These are phyloP conservation scores for Mactromeris polynyma DNA, from an alignment of 2,888 invertebrate genomes.

Conservation along the genomic window DNA sequence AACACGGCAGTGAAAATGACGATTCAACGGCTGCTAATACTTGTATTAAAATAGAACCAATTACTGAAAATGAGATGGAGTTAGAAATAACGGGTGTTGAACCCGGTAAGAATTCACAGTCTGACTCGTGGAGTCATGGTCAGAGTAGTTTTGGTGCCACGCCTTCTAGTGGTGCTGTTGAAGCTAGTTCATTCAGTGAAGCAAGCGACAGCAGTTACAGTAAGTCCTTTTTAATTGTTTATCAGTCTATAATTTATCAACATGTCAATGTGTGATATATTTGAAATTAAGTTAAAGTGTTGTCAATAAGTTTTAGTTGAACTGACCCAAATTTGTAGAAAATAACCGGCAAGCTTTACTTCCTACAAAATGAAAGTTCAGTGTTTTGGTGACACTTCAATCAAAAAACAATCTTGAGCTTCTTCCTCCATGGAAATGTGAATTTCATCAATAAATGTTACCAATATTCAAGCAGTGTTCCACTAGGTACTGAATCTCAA, in stretches of 20 bases:
- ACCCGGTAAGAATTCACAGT: constrained; percentile 39
- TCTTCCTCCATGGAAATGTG: too few relatives aligned
- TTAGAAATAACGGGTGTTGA: constrained; percentile 67
- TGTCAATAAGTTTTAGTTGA: not conserved
- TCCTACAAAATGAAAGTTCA: too few relatives aligned
- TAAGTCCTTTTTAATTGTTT: constrained; percentile 40
- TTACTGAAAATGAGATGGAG: constrained; percentile 67
- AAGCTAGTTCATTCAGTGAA: constrained; percentile 16
- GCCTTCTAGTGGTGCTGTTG: not conserved
- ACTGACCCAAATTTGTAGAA: too few relatives aligned
- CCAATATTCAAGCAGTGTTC: too few relatives aligned
- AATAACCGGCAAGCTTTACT: too few relatives aligned
- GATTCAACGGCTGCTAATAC: constrained; percentile 47
- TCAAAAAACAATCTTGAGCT: too few relatives aligned
- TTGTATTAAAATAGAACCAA: constrained; percentile 65
- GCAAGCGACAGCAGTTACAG: constrained; percentile 56
- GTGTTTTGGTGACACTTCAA: too few relatives aligned
- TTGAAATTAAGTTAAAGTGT: not conserved
- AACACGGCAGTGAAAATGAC: constrained; percentile 20
- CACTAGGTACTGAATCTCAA: too few relatives aligned
- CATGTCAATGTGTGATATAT: not conserved
- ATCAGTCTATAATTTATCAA: not conserved
- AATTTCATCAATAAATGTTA: too few relatives aligned
- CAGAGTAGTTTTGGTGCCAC: not conserved
- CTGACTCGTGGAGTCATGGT: constrained; percentile 48